Evolutionary conservation across 2,888 invertebrate genomes (phyloP), one percentile per base, ranked within the genome.

Genomic region (Branchellion lobata): DNA sequence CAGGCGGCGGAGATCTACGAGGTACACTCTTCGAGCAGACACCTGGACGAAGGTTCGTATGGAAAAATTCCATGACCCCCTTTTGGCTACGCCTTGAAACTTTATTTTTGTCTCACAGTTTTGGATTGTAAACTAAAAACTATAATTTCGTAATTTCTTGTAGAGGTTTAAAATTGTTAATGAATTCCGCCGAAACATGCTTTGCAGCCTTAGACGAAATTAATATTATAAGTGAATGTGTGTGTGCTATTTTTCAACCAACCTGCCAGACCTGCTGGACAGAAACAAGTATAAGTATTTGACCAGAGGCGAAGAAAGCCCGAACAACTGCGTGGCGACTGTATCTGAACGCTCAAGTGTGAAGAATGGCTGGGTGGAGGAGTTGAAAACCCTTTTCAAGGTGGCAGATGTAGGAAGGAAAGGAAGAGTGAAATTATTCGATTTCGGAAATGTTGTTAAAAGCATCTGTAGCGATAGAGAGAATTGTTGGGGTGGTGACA

Each of bases 1-100:
- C 36, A 74, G 75, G 75, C 75, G n/a, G 75, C 75, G 21, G 57
- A 75, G 51, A 27, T 75, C 1, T 75, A 75, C 34, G 75, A 75
- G 31, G 27, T 75, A 1, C 75, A 75, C 31, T 75, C 75, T 2
- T 75, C 75, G n/a, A n/a, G 51, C 3, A 47, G 53, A n/a, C 75
- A 75, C 53, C 1, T 27, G 27, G 53, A 75, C 27, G 75, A 75
- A 75, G 75, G 75, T 75, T 0, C n/a, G n/a, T 34, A 0, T 40
- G 11, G 18, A 29, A 11, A 40, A 40, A n/a, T n/a, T n/a, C n/a
- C n/a, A 51, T 51, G 14, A 51, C 21, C 51, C 14, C 14, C 51
- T 11, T 21, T 18, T 18, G 11, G 14, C 14, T 51, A 11, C 51
- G 11, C 21, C 21, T 21, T n/a, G n/a, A n/a, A n/a, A n/a, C n/a